Conservation (phyloP, 2,113 vertebrate genomes). For the Phalacrocorax carbo region DNA sequence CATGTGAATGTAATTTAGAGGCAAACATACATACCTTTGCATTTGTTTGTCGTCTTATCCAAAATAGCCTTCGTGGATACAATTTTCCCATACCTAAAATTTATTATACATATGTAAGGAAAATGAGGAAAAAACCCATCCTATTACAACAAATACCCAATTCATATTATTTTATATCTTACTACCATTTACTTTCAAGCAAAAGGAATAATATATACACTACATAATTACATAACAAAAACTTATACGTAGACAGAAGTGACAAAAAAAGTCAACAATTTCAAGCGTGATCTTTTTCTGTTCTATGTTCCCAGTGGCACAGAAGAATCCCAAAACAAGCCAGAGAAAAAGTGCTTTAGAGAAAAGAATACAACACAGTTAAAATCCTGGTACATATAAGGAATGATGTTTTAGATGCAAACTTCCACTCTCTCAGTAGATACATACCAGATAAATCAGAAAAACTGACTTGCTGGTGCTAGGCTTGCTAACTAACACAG, state of each 20-base stretch:
- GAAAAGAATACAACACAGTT: not conserved
- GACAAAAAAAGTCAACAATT: not conserved
- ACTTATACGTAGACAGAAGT: not conserved
- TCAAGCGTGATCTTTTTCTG: not conserved
- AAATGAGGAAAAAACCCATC: not conserved
- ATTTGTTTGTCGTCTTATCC: conserved; percentile 99
- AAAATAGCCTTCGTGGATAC: conserved; percentile 99
- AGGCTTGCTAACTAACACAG: not conserved
- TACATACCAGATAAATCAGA: not conserved
- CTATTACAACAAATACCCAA: not conserved
- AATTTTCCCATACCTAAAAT: conserved; percentile 95
- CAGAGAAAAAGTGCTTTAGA: not conserved
- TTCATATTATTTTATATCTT: not conserved
- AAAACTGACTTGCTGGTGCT: not conserved
- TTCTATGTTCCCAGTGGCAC: not conserved
- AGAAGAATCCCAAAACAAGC: not conserved
- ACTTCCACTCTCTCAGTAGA: not conserved
- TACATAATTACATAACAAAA: not conserved
- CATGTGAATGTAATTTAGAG: not conserved
- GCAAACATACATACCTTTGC: conserved; percentile 88
- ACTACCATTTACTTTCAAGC: not conserved
- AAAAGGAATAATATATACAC: not conserved
- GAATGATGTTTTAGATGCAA: not conserved
- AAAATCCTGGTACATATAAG: not conserved
- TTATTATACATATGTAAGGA: conserved; percentile 44